phyloP scores from a whole-genome alignment of 2,888 invertebrate genomes.

The Stramonita haemastoma region DNA sequence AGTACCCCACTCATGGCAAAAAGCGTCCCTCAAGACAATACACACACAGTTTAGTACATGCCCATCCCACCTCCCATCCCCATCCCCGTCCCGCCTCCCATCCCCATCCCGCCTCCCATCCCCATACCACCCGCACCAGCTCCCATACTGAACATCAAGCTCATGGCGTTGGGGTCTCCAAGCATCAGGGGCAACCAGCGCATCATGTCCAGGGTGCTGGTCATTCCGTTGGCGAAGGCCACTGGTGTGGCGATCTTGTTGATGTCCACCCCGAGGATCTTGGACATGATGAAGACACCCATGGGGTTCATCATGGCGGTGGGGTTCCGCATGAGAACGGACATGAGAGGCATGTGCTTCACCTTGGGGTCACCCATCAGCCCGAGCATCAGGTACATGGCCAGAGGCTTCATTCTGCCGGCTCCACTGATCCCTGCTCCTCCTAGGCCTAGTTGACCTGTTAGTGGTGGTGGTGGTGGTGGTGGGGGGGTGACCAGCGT shows the following conservation, averaged over 20 bases:
- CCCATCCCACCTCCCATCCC: neutral
- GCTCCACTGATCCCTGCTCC: neutral
- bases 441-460: neutral
- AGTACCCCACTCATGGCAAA: neutral
- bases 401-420: neutral
- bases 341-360: slow-evolving; percentile 10
- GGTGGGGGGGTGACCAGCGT: no score
- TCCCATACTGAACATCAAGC: neutral
- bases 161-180: slow-evolving; percentile 4
- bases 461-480: no score
- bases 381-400: neutral
- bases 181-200: neutral
- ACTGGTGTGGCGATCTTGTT: slow-evolving; percentile 4
- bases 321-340: neutral
- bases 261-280: neutral
- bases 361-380: neutral
- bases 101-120: neutral
- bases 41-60: neutral
- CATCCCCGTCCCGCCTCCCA: neutral
- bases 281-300: slow-evolving; percentile 2
- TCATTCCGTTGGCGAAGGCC: neutral
- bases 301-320: neutral
- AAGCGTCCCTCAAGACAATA: neutral
- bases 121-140: neutral
- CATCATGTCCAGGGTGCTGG: neutral